Base-by-base conservation (phyloP, 2,113 vertebrate species). In the Psittacula cyanocephala region DNA sequence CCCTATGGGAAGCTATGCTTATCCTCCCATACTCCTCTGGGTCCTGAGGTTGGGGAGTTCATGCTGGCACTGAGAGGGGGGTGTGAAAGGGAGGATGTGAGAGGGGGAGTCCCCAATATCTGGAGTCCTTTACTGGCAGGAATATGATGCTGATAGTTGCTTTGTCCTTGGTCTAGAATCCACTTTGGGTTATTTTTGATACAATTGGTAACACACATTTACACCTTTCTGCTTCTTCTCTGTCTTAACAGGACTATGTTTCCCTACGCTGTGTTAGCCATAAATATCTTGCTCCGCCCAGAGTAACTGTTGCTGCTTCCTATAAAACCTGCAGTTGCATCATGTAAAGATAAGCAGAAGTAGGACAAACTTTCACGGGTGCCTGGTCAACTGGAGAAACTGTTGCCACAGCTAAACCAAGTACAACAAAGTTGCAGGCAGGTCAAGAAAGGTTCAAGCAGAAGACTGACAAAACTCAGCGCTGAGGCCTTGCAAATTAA, bases 1-100 rank as follows among this genome's bases (percentile, higher is more conserved):
- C 2, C 4, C 5, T 2, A 22, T 74, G 13, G 23, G 55, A 59
- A 46, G 4, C 7, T 55, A 17, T 47, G 9, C 3, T 62, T 4
- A 62, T 6, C 6, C 17, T 77, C 41, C 29, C 4, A 67, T 84
- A 10, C 17, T 46, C 11, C n/a, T 83, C 44, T 81, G 41, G 5
- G 2, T 47, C n/a, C 24, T 35, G 8, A 75, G 17, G 5, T 23
- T 9, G 1, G 8, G 6, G 8, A 10, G 86, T 68, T 44, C 4
- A 2, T 18, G n/a, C 24, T 83, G 43, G 3, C 67, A 19, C 8
- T 81, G 55, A 35, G 8, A 41, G 3, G 3, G 1, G 1, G 6
- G 2, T 28, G 33, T n/a, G 11, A 16, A n/a, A 59, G 55, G 55
- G 33, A n/a, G 1, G 1, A 7, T 12, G 1, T 24, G 29, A 24